Evolutionary conservation across 2,797 vertebrate species (phyloP).

Genomic region (Botia kubotai): DNA sequence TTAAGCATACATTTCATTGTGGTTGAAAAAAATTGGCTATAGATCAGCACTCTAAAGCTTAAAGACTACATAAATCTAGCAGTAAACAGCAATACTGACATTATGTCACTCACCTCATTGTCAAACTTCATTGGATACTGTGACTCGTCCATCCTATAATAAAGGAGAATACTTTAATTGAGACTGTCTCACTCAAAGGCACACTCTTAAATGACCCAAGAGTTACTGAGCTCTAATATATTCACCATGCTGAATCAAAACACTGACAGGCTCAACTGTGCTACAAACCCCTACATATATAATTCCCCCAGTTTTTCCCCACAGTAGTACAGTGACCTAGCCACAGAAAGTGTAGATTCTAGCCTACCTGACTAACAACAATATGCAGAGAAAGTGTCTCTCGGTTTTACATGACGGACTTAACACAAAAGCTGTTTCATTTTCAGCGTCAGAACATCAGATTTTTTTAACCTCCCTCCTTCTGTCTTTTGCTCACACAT

Average conservation of each 20-base stretch:
- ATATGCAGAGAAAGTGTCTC: constrained; percentile 20
- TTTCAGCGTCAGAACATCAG: constrained; percentile 61
- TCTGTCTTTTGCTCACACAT: constrained; percentile 22
- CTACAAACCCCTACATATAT: constrained; percentile 2
- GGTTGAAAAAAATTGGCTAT: background rate
- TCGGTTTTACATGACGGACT: constrained; percentile 28
- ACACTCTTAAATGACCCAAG: constrained; percentile 33
- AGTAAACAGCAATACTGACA: constrained; percentile 16
- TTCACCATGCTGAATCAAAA: constrained; percentile 52
- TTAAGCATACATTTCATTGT: background rate
- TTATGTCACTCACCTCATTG: constrained; percentile 71
- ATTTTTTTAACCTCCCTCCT: constrained; percentile 39
- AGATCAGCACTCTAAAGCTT: background rate
- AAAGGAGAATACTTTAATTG: constrained; percentile 30
- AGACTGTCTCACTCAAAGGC: background rate
- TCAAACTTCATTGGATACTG: constrained; percentile 74
- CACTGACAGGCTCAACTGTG: constrained; percentile 1
- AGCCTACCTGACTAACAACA: constrained; percentile 41
- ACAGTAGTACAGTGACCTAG: constrained; percentile 7
- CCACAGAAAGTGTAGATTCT: constrained; percentile 1
- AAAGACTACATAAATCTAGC: background rate
- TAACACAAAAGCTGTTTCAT: constrained; percentile 61
- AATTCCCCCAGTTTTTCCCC: constrained; percentile 49
- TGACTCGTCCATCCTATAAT: constrained; percentile 76
- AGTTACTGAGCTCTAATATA: constrained; percentile 26